A percentile compares a stretch with the other conserved stretches of the same genome.
phyloP scores from a whole-genome alignment of 2,797 vertebrate genomes.

The Danionella dracula region DNA sequence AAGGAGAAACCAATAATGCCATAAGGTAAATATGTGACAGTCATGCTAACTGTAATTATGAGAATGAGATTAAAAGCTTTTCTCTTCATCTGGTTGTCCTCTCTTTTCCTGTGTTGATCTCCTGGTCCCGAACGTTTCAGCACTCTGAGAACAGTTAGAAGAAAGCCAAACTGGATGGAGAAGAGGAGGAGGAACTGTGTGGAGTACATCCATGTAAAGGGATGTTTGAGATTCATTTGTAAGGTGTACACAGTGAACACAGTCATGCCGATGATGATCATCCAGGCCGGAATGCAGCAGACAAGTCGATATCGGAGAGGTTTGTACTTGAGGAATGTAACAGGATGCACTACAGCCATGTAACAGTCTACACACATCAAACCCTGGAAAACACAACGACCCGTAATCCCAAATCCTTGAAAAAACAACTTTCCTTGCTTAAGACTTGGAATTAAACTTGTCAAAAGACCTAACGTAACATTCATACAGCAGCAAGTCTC shows the following conservation, averaged over 20 bases:
- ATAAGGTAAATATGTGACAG: background rate
- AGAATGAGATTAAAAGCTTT: background rate
- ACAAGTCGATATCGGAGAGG: constrained; percentile 1
- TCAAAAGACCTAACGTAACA: background rate
- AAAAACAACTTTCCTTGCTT: background rate
- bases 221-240: too few species aligned
- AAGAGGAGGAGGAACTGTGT: background rate
- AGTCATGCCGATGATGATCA: background rate
- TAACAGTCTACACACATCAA: background rate
- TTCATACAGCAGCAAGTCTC: background rate
- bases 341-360: background rate
- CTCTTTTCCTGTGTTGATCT: background rate
- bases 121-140: constrained; percentile 4
- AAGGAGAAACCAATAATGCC: background rate
- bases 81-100: background rate
- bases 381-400: background rate
- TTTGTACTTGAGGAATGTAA: background rate
- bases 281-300: background rate
- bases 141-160: background rate
- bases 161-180: background rate
- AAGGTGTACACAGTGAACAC: background rate
- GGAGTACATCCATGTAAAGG: background rate
- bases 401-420: background rate
- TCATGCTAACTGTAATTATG: background rate
- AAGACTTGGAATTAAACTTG: background rate